Base-by-base conservation (phyloP, 1,140 invertebrate genomes). In the Lamellibrachia luymesi region DNA sequence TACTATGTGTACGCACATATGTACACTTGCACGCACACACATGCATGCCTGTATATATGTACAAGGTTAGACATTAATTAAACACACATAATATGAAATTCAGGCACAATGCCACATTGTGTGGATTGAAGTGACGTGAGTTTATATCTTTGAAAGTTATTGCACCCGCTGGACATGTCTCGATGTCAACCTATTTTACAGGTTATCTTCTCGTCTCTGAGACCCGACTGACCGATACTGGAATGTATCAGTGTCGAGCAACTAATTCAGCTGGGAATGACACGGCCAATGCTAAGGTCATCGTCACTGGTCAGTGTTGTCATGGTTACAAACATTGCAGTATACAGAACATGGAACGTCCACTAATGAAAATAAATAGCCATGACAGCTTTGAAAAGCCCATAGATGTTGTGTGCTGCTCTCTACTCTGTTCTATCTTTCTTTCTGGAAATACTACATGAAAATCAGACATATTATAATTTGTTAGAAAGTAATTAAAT, bases 231-330 rank as follows among this genome's bases (percentile, higher is more conserved):
- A 95, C 95, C 4, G 96, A 96, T 94, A 95, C 94, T 10, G 96
- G 95, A 1, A 93, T 95, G 27, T 96, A 96, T 93, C 95, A 94
- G 22, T 96, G 96, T 95, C 95, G 95, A 92, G 96, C 95, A 0
- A 95, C 95, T n/a, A 96, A 96, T 94, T 95, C 95, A 51, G 94
- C 95, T 91, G 96, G 96, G 5, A 95, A 95, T 25, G 95, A 96
- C 93, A 95, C 95, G 91, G 95, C 95, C 92, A 95, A 94, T 91
- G 95, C 96, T 7, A 94, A 95, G 52, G 96, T 96, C 90, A 94
- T 94, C 50, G 94, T 96, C 17, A 93, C 94, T 94, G 95, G 96
- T 96, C 92, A 93, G 94, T 92, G 64, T 7, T 7, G 13, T 7
- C 52, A 56, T 38, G 38, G 38, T 38, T 38, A 38, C 38, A 56